Base-by-base conservation (phyloP, 2,888 invertebrate species). In the Epirrhoe tristata region DNA sequence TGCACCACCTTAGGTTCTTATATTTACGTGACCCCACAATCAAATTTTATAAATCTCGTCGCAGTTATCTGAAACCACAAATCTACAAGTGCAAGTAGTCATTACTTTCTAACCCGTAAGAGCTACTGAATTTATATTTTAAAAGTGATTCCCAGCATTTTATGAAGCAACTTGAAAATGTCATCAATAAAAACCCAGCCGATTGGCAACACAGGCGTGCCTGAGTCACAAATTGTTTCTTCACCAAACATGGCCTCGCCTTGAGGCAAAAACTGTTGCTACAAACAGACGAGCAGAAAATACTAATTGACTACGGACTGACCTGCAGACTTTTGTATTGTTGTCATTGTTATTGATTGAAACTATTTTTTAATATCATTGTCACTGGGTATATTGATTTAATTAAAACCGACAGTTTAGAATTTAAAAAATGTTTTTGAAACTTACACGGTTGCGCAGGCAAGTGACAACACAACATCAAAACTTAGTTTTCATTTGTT, bases 161-260 rank as follows among this genome's bases (percentile, higher is more conserved):
- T 54, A 51, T 56, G 51, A 62, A 61, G 55, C 55, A 59, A 65
- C 6, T 46, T 17, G 14, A 63, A 56, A 58, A 54, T 31, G 34
- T 52, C 52, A 60, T 56, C 55, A 52, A n/a, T 58, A 63, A 63
- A n/a, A 67, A 55, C 63, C 63, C 62, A 59, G 31, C 39, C 58
- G 51, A 61, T 67, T 70, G 69, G 66, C 46, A 61, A 63, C 46
- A 24, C 16, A 12, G 52, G 10, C 67, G 64, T 50, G 52, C 58
- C 51, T 78, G 74, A 78, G 54, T 78, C 82, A 76, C 73, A 71
- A 74, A 77, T 34, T 17, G 66, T 73, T 65, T 67, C 67, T 70
- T 48, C 58, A 54, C 77, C 80, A 74, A 76, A 81, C 63, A 78
- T 66, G 81, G 81, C 14, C 14, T 12, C 14, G 68, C 86, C 86